Conservation (phyloP, 1,140 invertebrate species). For the Brachystomella parvula region DNA sequence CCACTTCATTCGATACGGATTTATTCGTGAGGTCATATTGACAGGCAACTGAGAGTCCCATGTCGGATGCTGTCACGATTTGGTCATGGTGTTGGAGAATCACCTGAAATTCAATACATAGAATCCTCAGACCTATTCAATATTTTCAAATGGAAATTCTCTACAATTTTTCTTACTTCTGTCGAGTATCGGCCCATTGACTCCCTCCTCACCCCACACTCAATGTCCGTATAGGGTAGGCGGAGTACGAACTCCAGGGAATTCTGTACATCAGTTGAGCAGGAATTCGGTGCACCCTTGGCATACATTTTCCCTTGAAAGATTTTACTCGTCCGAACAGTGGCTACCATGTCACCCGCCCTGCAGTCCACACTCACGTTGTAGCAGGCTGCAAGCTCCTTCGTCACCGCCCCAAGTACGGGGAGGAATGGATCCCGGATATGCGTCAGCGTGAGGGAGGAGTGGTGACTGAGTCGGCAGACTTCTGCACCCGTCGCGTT, state of each 20-base stretch:
- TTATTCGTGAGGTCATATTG: conserved; percentile 90
- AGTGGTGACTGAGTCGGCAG: conserved; percentile 83
- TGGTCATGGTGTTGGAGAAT: conserved; percentile 89
- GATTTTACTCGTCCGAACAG: conserved; percentile 80
- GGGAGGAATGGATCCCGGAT: conserved; percentile 74
- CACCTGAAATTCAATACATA: conserved; percentile 30
- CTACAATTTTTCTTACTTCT: conserved; percentile 29
- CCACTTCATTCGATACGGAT: conserved; percentile 83
- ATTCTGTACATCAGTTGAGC: conserved; percentile 74
- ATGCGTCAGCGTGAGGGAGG: conserved; percentile 73
- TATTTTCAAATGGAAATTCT: neutral
- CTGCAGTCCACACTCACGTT: conserved; percentile 87
- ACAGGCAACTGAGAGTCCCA: conserved; percentile 82
- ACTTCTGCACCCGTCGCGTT: conserved; percentile 86
- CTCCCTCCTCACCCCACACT: conserved; percentile 79
- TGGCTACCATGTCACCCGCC: conserved; percentile 83
- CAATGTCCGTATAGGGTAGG: conserved; percentile 84
- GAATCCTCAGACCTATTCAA: too few relatives aligned
- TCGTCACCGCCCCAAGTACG: conserved; percentile 78
- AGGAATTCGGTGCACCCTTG: conserved; percentile 83
- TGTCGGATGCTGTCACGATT: conserved; percentile 86
- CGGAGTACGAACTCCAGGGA: conserved; percentile 76
- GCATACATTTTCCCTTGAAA: conserved; percentile 92
- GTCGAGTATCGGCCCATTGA: conserved; percentile 53
- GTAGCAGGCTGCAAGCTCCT: conserved; percentile 87